Conservation (phyloP, 1,140 invertebrate genomes). For the Bradysia coprophila region DNA sequence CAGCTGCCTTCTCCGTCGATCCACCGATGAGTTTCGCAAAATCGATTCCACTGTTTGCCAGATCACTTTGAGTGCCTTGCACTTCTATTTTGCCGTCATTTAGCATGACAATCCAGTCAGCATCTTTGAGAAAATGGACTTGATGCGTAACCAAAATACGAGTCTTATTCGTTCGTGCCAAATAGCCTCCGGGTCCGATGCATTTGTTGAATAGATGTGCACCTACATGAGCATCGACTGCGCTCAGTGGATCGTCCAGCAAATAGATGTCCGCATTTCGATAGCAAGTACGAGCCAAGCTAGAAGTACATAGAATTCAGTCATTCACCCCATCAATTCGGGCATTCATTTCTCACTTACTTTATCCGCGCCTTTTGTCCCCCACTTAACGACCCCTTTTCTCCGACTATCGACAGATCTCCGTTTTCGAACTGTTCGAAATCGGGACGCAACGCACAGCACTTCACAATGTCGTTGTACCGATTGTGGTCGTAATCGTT, state of each 20-base stretch:
- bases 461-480: conserved; percentile 18
- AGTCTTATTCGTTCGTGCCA: conserved; percentile 31
- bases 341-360: not conserved
- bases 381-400: conserved; percentile 52
- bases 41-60: conserved; percentile 37
- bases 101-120: conserved; percentile 47
- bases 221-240: conserved; percentile 43
- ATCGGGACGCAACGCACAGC: conserved; percentile 31
- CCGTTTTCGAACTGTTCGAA: conserved; percentile 41
- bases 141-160: conserved; percentile 44
- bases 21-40: conserved; percentile 31
- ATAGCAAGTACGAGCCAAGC: conserved; percentile 27
- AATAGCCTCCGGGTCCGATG: conserved; percentile 33
- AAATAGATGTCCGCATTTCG: conserved; percentile 33
- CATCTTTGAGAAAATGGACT: conserved; percentile 54
- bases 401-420: conserved; percentile 59
- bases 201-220: conserved; percentile 38
- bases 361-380: conserved; percentile 49
- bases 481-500: conserved; percentile 9
- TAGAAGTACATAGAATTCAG: conserved; percentile 8
- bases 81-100: conserved; percentile 40
- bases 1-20: conserved; percentile 10
- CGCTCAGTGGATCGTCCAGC: conserved; percentile 48
- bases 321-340: not conserved
- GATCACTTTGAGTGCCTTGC: conserved; percentile 39